Conservation (phyloP, 2,888 invertebrate species). For the Thymelicus lineola region DNA sequence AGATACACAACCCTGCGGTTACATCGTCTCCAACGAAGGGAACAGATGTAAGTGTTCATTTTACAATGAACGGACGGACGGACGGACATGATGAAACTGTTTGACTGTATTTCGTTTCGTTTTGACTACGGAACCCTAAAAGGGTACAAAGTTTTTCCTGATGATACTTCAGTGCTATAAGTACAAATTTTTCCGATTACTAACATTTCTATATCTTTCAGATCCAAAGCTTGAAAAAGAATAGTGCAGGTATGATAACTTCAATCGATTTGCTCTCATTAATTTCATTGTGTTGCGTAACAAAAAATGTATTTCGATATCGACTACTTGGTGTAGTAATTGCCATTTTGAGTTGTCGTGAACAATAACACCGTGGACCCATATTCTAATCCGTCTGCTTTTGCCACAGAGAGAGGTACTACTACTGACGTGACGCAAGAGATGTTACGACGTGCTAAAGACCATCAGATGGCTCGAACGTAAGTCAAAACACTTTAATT, state of each 20-base stretch:
- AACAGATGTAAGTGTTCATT: neutral
- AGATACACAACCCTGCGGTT: neutral
- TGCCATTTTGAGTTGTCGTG: too few relatives aligned
- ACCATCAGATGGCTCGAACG: slow-evolving; percentile 21
- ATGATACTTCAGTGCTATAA: too few relatives aligned
- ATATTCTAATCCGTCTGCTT: neutral
- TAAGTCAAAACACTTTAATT: slow-evolving; percentile 30
- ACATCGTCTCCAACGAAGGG: neutral
- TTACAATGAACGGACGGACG: neutral
- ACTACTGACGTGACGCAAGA: slow-evolving; percentile 64
- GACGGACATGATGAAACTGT: too few relatives aligned
- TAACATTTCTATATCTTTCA: slow-evolving; percentile 39
- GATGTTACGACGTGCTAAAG: slow-evolving; percentile 49
- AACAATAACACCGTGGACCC: too few relatives aligned
- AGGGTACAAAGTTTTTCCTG: too few relatives aligned
- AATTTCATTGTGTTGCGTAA: too few relatives aligned
- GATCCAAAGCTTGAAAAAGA: slow-evolving; percentile 43
- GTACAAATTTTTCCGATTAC: neutral
- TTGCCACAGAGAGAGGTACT: slow-evolving; percentile 60
- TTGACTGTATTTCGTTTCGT: too few relatives aligned
- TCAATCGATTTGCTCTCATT: neutral
- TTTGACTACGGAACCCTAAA: too few relatives aligned
- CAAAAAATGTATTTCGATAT: too few relatives aligned
- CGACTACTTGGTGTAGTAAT: too few relatives aligned
- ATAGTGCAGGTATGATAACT: slow-evolving; percentile 13